Percentiles rank a stretch among this genome's conserved stretches.
Evolutionary conservation across 1,140 invertebrate genomes (phyloP).

Genomic region (Drosophila ananassae): DNA sequence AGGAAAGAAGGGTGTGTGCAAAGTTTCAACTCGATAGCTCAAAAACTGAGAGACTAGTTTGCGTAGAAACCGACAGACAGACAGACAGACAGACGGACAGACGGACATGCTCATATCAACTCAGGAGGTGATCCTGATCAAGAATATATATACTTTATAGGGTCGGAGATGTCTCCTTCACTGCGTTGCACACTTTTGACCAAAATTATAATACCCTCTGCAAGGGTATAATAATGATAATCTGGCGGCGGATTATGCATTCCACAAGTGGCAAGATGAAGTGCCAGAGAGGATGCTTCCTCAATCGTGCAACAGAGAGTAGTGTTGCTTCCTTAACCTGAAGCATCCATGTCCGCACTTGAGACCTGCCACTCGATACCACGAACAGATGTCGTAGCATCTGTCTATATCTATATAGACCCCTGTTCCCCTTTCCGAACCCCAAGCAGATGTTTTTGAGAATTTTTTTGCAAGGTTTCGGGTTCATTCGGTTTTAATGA

Average conservation of each 20-base stretch:
- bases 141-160: too few relatives aligned
- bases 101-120: too few relatives aligned
- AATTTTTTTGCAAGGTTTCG: conserved; percentile 16
- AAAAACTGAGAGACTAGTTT: too few relatives aligned
- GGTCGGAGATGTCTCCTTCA: too few relatives aligned
- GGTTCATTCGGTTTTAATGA: conserved; percentile 8
- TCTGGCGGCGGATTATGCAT: conserved; percentile 39
- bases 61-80: too few relatives aligned
- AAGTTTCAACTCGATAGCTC: too few relatives aligned
- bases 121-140: too few relatives aligned
- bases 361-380: conserved; percentile 27
- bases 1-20: too few relatives aligned
- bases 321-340: conserved; percentile 70
- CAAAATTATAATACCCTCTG: too few relatives aligned
- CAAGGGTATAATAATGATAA: conserved; percentile 37
- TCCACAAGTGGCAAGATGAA: conserved; percentile 39
- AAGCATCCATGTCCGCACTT: conserved; percentile 54
- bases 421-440: too few relatives aligned
- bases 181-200: too few relatives aligned
- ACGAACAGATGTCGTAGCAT: conserved; percentile 53
- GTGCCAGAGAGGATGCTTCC: conserved; percentile 56
- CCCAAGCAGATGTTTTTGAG: conserved; percentile 19
- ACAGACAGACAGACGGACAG: too few relatives aligned
- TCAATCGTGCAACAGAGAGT: conserved; percentile 63
- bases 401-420: conserved; percentile 38